Base-by-base conservation (phyloP, 2,888 invertebrate genomes). In the Orgyia antiqua region DNA sequence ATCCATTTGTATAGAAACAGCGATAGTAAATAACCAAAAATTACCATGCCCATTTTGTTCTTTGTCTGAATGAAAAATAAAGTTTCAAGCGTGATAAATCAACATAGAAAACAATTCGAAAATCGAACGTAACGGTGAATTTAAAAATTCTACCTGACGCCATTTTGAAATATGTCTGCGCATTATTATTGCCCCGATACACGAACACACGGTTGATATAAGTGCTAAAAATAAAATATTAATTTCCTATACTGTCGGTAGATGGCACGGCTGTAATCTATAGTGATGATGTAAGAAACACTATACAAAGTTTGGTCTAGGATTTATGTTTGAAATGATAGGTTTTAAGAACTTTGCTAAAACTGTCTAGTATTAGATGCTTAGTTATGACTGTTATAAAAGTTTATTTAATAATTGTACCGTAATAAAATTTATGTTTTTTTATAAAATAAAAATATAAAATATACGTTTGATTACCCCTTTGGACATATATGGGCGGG, bases 181-280 rank as follows among this genome's bases (percentile, higher is more conserved):
- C 58, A 58, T 65, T 65, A 66, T 66, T 70, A 78, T 75, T 62
- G 75, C 68, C 46, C 42, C 48, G 51, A 43, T 59, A 64, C 77
- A 75, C 73, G 77, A 72, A 74, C 56, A 55, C 57, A 52, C 51
- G 55, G 42, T 50, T 49, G 42, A 51, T 63, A 60, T 68, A 56
- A 61, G 56, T 36, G 58, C 75, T 78, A 76, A 71, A 80, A 79
- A 79, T 80, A 78, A 76, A 76, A 74, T 70, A 71, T 77, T 78
- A 77, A 80, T 79, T 79, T 73, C 68, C 76, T 67, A 62, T 71
- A 62, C 66, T 61, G 67, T 64, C 45, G 60, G 46, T 52, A 60
- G 58, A 65, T 68, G 67, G 69, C 60, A 58, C 60, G 59, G 47
- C 51, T 62, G 59, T 59, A 64, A 71, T 71, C 62, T 59, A 50